phyloP scores from a whole-genome alignment of 2,797 vertebrate species.

The Mus caroli region DNA sequence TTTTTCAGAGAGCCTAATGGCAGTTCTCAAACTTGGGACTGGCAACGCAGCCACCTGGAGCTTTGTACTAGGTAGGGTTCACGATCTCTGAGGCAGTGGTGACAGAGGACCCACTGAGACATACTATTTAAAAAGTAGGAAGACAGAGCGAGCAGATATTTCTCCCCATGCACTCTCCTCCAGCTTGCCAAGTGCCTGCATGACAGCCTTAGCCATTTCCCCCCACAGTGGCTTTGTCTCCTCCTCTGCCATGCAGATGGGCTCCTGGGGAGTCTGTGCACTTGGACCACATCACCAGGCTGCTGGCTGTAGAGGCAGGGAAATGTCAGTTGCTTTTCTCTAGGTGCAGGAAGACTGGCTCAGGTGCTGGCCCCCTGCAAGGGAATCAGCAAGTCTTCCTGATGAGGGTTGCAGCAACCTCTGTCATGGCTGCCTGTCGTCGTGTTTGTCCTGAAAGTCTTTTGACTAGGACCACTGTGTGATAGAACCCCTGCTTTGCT shows the following conservation, averaged over 20 bases:
- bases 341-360: neutral
- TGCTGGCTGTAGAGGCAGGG: neutral
- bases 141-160: conserved; percentile 5
- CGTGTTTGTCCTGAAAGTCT: neutral
- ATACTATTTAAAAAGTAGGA: conserved; percentile 37
- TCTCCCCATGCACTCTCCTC: neutral
- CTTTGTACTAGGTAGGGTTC: neutral
- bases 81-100: conserved; percentile 8
- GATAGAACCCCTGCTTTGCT: neutral
- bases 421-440: neutral
- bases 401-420: neutral
- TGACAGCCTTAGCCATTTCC: neutral
- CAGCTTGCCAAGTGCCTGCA: neutral
- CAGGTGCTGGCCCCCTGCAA: neutral
- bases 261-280: neutral
- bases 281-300: neutral
- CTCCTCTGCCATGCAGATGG: neutral
- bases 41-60: neutral
- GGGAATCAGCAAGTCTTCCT: neutral
- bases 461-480: neutral
- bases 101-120: conserved; percentile 9
- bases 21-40: neutral
- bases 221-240: neutral
- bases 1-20: neutral
- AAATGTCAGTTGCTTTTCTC: neutral